Percentiles rank a stretch among this genome's conserved stretches.
Evolutionary conservation across 35 echinoderm and acorn worm genomes (phyloP).

Genomic region (Acanthaster planci): DNA sequence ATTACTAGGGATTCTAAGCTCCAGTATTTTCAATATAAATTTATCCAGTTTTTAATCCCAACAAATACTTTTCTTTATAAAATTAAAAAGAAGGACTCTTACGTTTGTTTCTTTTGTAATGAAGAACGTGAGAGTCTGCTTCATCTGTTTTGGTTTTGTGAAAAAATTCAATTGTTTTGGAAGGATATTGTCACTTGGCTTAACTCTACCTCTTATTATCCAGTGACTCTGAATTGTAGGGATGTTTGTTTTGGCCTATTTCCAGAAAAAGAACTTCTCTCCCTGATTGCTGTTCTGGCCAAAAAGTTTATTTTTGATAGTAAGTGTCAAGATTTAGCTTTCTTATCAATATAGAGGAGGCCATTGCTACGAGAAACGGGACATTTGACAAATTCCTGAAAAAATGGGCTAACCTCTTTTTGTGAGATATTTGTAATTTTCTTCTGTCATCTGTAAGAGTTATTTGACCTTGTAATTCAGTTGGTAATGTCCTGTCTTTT

Average conservation of each 20-base stretch:
- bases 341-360: background rate
- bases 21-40: constrained; percentile 10
- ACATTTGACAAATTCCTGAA: background rate
- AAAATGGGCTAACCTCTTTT: background rate
- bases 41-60: background rate
- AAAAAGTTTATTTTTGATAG: background rate
- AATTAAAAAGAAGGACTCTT: background rate
- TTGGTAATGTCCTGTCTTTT: no score
- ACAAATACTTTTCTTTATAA: constrained; percentile 12
- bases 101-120: background rate
- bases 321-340: background rate
- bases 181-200: background rate
- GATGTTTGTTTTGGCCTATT: constrained; percentile 9
- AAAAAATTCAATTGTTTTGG: background rate
- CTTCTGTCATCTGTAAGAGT: no score
- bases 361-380: background rate
- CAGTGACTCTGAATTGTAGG: background rate
- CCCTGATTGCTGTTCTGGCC: no score
- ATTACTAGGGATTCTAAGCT: background rate
- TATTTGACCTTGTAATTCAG: no score
- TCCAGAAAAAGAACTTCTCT: background rate
- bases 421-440: background rate
- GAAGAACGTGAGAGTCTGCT: background rate
- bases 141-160: background rate
- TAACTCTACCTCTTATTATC: background rate